Base-by-base conservation (phyloP, 1,140 invertebrate genomes). In the Aplysia californica region DNA sequence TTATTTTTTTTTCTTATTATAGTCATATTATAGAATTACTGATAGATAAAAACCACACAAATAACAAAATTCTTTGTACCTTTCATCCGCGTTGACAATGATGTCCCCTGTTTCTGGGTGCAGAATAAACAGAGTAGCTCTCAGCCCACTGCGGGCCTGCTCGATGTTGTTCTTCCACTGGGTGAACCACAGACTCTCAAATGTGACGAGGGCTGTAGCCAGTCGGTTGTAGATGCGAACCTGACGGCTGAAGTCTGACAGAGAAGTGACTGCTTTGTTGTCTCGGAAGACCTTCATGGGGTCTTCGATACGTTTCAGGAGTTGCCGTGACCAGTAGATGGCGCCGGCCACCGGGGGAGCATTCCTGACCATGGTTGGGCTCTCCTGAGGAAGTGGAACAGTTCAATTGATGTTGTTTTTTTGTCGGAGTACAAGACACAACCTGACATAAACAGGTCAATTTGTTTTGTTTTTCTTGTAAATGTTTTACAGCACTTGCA, bases 11-110 rank as follows among this genome's bases (percentile, higher is more conserved):
- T n/a, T n/a, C n/a, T n/a, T n/a, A n/a, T n/a, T n/a, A n/a, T n/a
- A n/a, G n/a, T n/a, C n/a, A n/a, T n/a, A n/a, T n/a, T n/a, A n/a
- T n/a, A n/a, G n/a, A n/a, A n/a, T n/a, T n/a, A n/a, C n/a, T n/a
- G n/a, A n/a, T n/a, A n/a, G n/a, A n/a, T n/a, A n/a, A n/a, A n/a
- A n/a, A n/a, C n/a, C n/a, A n/a, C n/a, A n/a, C n/a, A n/a, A n/a
- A n/a, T n/a, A n/a, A n/a, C n/a, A n/a, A n/a, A n/a, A n/a, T n/a
- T n/a, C n/a, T n/a, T n/a, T n/a, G n/a, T n/a, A 89, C 89, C 84
- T 88, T 41, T 87, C 84, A 85, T 90, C 88, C 50, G 85, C 84
- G 82, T 90, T 90, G 31, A 89, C 88, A 50, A 87, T 77, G 70
- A 90, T 83, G 72, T 88, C 84, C 56, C 83, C 85, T 23, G 81